Base-by-base conservation (phyloP, 1,140 invertebrate species). In the Chymomyza costata region DNA sequence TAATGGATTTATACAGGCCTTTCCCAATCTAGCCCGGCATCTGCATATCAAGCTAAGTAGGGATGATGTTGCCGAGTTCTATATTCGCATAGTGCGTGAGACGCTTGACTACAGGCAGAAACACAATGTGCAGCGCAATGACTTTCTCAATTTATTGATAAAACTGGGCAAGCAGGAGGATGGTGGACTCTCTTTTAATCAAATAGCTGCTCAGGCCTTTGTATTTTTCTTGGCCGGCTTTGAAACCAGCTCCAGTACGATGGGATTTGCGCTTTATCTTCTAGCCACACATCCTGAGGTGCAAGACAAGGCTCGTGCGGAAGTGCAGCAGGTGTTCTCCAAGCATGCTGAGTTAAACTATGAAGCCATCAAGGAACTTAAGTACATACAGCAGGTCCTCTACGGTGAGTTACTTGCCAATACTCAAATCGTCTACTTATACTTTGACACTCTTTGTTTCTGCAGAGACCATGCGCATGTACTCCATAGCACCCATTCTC, bases 181-280 rank as follows among this genome's bases (percentile, higher is more conserved):
- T 73, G 39, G 52, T 2, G 62, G 48, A 1, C 11, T 80, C 45
- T 65, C 63, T 19, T 55, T 82, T 16, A 50, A 74, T 38, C 60
- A 83, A 52, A 60, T 83, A 8, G 86, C 87, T 0, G 87, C 88
- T 0, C 90, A 92, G 41, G 86, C 87, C 0, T 86, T 91, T 65
- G 65, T 90, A 1, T 92, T 92, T 70, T 88, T 92, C 53, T 63
- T 91, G 1, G 92, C 89, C 6, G 91, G 91, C 2, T 88, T 87
- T 56, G 88, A 89, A 53, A 88, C 87, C 0, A 87, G 86, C 3
- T 85, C 87, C 0, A 85, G 84, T 3, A 85, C 86, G 1, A 84
- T 87, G 31, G 80, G 85, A 5, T 87, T 86, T 61, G 74, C 86
- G 0, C 39, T 88, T 1, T 89, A 89, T 59, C 80, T 88, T 48